Evolutionary conservation across 2,113 vertebrate species (phyloP), one percentile per base, ranked within the genome.

Genomic region (Percopsis transmontana): DNA sequence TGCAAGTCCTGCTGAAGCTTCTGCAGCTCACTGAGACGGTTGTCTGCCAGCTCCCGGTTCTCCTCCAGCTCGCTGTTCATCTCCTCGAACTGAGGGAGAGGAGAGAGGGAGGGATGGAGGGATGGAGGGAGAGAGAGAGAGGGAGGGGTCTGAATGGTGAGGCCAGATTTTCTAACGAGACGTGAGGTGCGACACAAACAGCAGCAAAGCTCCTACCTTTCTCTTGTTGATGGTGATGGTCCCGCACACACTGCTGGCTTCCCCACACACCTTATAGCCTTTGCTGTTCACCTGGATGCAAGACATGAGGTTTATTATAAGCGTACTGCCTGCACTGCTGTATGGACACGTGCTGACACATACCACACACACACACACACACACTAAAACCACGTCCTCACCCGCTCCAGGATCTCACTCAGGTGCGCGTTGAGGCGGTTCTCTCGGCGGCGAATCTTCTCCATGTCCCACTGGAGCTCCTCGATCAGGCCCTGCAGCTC

Each of bases 391-490:
- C 38, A 7, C 13, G 27, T 20, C 40, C 85, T 73, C 64, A 96
- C 96, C 86, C 96, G 88, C 66, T 99, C 96, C 39, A 98, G 88
- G 68, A 98, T 95, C 9, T 99, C 94, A 0, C 88, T 95, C 55
- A 99, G 87, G 77, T 98, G 96, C 1, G 94, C 88, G 58, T 96
- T 98, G 38, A 98, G 94, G 1, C 96, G 87, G 82, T 99, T 97
- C 64, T 99, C 96, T 41, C 97, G 84, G 23, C 95, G 96, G 1
- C 95, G 91, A 79, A 98, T 95, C 87, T 99, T 99, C 88, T 98
- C 97, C 74, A 95, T 97, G 87, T 99, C 96, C 96, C 97, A 98
- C 80, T 99, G 97, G 9, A 98, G 85, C 82, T 98, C 97, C 68
- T 98, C 96, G 14, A 96, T 96, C 73, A 94, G 92, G 44, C 92